Base-by-base conservation (phyloP, 1,140 invertebrate genomes). In the Meloidogyne floridensis region DNA sequence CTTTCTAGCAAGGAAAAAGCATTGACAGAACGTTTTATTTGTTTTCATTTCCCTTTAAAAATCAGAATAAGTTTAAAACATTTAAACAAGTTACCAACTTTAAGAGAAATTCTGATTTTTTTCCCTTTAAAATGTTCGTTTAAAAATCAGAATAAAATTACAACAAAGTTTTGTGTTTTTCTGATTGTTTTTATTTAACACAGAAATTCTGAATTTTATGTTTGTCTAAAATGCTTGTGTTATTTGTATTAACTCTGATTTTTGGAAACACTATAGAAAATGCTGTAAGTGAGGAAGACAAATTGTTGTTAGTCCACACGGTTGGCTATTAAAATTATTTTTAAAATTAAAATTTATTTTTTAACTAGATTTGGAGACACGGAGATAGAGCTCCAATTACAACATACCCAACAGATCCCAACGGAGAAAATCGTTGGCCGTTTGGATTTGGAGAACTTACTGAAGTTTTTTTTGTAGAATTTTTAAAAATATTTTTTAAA, bases 391-490 rank as follows among this genome's bases (percentile, higher is more conserved):
- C 85, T 4, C 85, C 85, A n/a, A 83, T 81, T n/a, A 75, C 54
- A n/a, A 86, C 81, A 6, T 86, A 84, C 70, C 86, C 86, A 8
- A 86, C 78, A 10, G 86, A 86, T 77, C 77, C 72, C 2, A 81
- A 86, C 77, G 51, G 81, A 8, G 86, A 86, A 75, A 72, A 85
- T 10, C 72, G 76, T 42, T 86, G 86, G 86, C 86, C 86, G 7
- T 81, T 82, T 78, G 86, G 86, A 71, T 86, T 82, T 80, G 86
- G 86, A 13, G 86, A 86, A 69, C 77, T 86, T 2, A 86, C 86
- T 9, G 80, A 65, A 65, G 59, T 65, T n/a, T 65, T 1, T 65
- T 13, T n/a, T 65, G n/a, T n/a, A n/a, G n/a, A n/a, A n/a, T 65
- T 65, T 15, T 65, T n/a, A n/a, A 65, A 65, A 59, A 59, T 32